Conservation (phyloP, 2,113 vertebrate genomes). For the Halichoerus grypus region DNA sequence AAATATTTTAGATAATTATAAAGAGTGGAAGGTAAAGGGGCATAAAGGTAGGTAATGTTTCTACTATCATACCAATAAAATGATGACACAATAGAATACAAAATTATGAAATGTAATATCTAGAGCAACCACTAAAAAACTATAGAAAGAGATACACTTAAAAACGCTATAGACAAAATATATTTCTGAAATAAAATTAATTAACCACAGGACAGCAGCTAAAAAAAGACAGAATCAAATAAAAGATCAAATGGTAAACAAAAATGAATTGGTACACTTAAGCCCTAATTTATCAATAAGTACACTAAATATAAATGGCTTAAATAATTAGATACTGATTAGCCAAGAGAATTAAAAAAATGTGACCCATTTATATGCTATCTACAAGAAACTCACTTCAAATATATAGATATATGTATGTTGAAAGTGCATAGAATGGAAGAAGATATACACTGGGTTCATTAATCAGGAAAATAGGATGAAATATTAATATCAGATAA, state of each 20-base stretch:
- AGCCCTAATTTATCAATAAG: not conserved
- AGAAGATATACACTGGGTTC: not conserved
- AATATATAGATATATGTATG: not conserved
- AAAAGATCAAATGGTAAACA: not conserved
- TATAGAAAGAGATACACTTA: not conserved
- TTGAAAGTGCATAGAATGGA: not conserved
- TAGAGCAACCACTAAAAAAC: not conserved
- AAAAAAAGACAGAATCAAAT: not conserved
- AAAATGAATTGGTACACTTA: not conserved
- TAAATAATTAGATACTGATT: not conserved
- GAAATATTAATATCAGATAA: not conserved
- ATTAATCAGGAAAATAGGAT: not conserved
- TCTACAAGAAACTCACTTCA: not conserved
- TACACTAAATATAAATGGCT: not conserved
- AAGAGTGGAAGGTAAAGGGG: not conserved
- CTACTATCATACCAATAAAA: not conserved
- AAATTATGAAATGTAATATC: conserved; percentile 29
- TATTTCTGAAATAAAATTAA: not conserved
- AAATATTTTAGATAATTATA: not conserved
- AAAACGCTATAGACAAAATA: not conserved
- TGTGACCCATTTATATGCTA: not conserved
- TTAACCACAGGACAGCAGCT: not conserved
- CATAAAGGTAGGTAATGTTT: not conserved
- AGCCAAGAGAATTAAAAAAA: not conserved
- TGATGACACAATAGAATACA: not conserved